Percentiles rank a stretch among this genome's conserved stretches.
Conservation (phyloP, 2,888 invertebrate species). For the Heliconius sara region DNA sequence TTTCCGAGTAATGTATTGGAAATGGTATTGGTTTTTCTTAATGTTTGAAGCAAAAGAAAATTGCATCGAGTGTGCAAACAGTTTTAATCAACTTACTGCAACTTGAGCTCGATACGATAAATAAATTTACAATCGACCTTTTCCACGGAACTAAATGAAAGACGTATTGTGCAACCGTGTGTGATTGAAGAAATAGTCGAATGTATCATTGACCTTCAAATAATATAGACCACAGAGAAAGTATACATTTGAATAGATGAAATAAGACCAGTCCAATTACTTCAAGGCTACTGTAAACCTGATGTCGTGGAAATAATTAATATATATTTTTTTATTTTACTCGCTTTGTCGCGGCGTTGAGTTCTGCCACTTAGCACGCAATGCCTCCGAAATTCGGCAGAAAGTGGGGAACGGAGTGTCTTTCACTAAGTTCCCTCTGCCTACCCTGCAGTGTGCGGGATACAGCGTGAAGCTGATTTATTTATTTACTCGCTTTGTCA, state of each 20-base stretch:
- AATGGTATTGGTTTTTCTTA: constrained; percentile 27
- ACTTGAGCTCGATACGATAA: background rate
- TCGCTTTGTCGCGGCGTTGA: no score
- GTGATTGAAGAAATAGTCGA: background rate
- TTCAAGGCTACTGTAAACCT: no score
- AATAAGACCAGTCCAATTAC: background rate
- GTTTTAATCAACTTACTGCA: constrained; percentile 28
- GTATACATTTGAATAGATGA: background rate
- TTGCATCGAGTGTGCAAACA: constrained; percentile 13
- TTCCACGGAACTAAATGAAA: constrained; percentile 3
- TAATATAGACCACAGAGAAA: background rate
- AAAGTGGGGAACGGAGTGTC: no score
- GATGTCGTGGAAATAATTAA: no score
- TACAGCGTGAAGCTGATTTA: no score
- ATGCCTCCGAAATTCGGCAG: no score
- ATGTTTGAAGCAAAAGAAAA: constrained; percentile 14
- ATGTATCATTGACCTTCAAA: no score
- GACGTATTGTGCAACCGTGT: background rate
- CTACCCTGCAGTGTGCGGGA: no score
- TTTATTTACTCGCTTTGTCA: background rate
- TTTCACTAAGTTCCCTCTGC: no score
- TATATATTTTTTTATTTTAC: no score
- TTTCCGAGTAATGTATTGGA: constrained; percentile 34
- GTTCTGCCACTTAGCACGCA: no score
- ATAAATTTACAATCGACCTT: constrained; percentile 16